Base-by-base conservation (phyloP, 2,113 vertebrate species). In the Tetrao urogallus region DNA sequence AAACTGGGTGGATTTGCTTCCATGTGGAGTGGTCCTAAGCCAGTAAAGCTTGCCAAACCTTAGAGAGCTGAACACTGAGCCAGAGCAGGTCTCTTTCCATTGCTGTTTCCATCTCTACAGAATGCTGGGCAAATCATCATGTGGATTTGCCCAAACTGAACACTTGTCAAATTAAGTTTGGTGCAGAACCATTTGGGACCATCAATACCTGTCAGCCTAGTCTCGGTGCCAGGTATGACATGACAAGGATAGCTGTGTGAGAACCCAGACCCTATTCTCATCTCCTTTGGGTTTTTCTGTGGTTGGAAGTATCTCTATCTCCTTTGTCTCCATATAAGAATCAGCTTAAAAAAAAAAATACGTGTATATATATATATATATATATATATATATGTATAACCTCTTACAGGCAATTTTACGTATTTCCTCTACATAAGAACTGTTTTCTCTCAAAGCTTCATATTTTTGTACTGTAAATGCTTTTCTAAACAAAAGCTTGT, bases 401-500 rank as follows among this genome's bases (percentile, higher is more conserved):
- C 47, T 74, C 0, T 78, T 72, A 43, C 4, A 86, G 34, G 28
- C 57, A 70, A 7, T 50, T 88, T 54, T 64, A 0, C 65, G 71
- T 69, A 57, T 85, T 15, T 89, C 65, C 20, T 92, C 65, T 69
- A 48, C 32, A 2, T 63, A 50, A 75, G 52, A 81, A 60, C 69
- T 27, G 3, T 73, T 82, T 66, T 3, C 10, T 27, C 11, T 34
- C 45, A 82, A 69, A 54, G 25, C 21, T 92, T 16, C n/a, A 0
- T 90, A 25, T 65, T 91, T 88, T 72, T 18, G 11, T 60, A 8
- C 45, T 58, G 67, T 66, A 56, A 65, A 66, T 86, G 38, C 14
- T 69, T 72, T 60, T 85, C 87, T 75, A 86, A 97, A 91, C 89
- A 91, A 95, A 95, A 93, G 76, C 47, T 81, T 96, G 11, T 85